Base-by-base conservation (phyloP, 1,140 invertebrate genomes). In the Heliconius eleuchia region DNA sequence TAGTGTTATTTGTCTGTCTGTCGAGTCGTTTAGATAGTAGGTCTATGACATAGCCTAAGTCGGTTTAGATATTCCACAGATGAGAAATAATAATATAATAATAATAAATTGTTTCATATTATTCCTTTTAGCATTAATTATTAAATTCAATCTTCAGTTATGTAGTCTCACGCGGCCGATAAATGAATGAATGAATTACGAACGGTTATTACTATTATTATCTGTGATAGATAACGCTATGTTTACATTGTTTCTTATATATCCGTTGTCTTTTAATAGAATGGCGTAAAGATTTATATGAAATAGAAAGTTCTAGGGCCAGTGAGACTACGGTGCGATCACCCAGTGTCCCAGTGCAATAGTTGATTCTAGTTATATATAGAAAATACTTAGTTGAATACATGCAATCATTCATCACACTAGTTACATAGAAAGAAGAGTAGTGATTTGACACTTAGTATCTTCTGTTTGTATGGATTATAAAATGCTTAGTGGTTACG, bases 1-100 rank as follows among this genome's bases (percentile, higher is more conserved):
- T 60, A 27, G 57, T 23, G 57, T 60, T 60, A 60, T 60, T 60
- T 60, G 57, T 60, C 57, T 60, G 57, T 60, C 57, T 60, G 57
- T 66, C 27, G 60, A 66, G 60, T 66, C 27, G 11, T 16, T 66
- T 66, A 66, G 60, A 57, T 13, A 13, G 60, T 66, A 66, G 60
- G 60, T 66, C 60, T 30, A 30, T 30, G 60, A 66, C 23, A 16
- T 66, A 66, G 60, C 60, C 60, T 66, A 66, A 66, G 60, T 66
- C 60, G 60, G 60, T 66, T 30, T 66, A 66, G 60, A 66, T 66
- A 30, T 66, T 66, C 60, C 27, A 66, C 60, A 66, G 23, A n/a
- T 60, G n/a, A 23, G 52, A 57, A 57, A n/a, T n/a, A n/a, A 19
- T 57, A n/a, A 46, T 46, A 46, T 46, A 46, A 46, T 46, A 46